Conservation (phyloP, 2,113 vertebrate species). For the Crotophaga sulcirostris region DNA sequence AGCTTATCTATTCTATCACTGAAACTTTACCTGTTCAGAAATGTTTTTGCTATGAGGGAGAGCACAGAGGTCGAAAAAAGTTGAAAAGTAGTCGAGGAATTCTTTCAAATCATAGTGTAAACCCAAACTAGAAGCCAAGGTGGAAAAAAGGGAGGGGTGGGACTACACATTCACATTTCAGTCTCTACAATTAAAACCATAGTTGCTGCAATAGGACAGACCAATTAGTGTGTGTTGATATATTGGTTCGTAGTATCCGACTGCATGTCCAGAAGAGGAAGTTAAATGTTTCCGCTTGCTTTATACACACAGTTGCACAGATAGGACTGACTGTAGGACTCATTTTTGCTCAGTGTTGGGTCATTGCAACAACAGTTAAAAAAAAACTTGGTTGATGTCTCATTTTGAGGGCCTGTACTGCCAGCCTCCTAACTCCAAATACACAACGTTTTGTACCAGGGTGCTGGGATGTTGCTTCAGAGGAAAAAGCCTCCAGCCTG, state of each 20-base stretch:
- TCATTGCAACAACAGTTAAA: not conserved
- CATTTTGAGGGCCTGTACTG: not conserved
- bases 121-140: not conserved
- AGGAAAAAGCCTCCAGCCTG: not conserved
- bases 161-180: not conserved
- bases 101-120: not conserved
- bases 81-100: not conserved
- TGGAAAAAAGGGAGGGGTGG: not conserved
- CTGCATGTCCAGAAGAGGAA: not conserved
- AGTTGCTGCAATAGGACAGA: not conserved
- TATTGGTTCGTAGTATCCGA: not conserved
- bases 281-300: not conserved
- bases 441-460: not conserved
- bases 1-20: not conserved
- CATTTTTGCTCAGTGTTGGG: not conserved
- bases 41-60: not conserved
- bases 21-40: not conserved
- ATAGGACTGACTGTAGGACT: not conserved
- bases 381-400: not conserved
- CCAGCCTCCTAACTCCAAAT: not conserved
- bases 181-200: not conserved
- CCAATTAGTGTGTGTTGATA: not conserved
- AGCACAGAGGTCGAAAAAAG: not conserved
- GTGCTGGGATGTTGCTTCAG: not conserved
- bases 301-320: not conserved